Base-by-base conservation (phyloP, 2,797 vertebrate genomes). In the Nasua narica region DNA sequence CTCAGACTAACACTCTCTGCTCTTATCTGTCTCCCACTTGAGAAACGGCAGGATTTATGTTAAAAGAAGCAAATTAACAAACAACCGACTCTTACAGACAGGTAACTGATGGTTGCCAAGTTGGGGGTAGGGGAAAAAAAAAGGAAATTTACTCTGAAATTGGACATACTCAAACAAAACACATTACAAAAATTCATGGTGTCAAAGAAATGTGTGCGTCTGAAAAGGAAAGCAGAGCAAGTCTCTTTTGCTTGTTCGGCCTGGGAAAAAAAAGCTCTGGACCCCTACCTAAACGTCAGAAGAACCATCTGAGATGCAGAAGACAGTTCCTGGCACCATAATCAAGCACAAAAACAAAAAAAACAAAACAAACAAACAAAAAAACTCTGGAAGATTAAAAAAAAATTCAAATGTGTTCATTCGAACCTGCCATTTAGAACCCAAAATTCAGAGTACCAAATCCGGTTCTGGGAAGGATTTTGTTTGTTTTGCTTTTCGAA, bases 1-100 rank as follows among this genome's bases (percentile, higher is more conserved):
- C 72, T 56, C 92, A 4, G 40, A 67, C 60, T 50, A 69, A 91
- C 62, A 18, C 29, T 67, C 65, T 40, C 0, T 8, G 32, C 37
- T 58, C 76, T 18, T n/a, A 37, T 70, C 65, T 67, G 72, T 74
- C 91, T 91, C 70, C 21, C 43, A 29, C 54, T 86, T 19, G n/a
- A 69, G 19, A 79, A 81, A 76, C 3, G 10, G 35, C 27, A 27
- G 35, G 60, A 32, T 32, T 94, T 54, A 84, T 25, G 8, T 50
- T 76, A 86, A 87, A 77, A 96, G 83, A 58, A 74, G 86, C 89
- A 87, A 69, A 88, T 29, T 74, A 18, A 74, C 72, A 74, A 74
- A 65, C 62, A 67, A n/a, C 4, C 25, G 15, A 32, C 72, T 74
- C 43, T 74, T 48, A 32, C 48, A 48, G 27, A 74, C 27, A 74